Percentiles rank a stretch among this genome's conserved stretches.
These are phyloP conservation scores for Colletes latitarsis DNA, from an alignment of 1,140 invertebrate genomes.

Conservation along the genomic window DNA sequence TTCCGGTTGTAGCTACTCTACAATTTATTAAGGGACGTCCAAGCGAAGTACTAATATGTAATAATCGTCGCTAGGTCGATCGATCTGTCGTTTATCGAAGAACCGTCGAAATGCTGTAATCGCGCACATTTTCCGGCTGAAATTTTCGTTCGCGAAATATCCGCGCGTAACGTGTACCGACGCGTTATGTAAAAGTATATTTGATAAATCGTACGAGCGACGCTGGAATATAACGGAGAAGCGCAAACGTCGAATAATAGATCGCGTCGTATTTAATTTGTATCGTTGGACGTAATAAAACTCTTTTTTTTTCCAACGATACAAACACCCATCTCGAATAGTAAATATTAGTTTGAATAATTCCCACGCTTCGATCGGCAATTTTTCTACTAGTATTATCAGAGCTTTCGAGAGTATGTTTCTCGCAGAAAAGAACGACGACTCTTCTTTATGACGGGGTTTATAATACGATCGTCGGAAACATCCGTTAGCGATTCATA, in stretches of 20 bases:
- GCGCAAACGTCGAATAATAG: not conserved
- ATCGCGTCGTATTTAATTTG: constrained; percentile 31
- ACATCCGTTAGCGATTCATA: no score
- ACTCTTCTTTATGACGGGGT: no score
- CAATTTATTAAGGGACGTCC: not conserved
- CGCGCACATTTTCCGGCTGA: not conserved
- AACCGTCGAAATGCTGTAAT: not conserved
- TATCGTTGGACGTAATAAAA: no score
- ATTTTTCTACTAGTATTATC: no score
- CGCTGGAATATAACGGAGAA: not conserved
- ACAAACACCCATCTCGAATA: no score
- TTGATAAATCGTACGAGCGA: not conserved
- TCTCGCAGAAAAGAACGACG: no score
- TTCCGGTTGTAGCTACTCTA: not conserved
- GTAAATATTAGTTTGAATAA: no score
- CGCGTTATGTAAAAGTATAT: not conserved
- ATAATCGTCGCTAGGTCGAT: not conserved
- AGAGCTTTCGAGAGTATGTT: no score
- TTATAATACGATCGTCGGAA: no score
- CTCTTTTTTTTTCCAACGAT: no score
- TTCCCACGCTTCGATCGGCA: no score
- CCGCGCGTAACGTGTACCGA: not conserved
- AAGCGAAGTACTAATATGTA: no score
- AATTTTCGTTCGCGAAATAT: not conserved
- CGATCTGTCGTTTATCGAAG: not conserved